Conservation (phyloP, 2,797 vertebrate genomes). For the Todus mexicanus region DNA sequence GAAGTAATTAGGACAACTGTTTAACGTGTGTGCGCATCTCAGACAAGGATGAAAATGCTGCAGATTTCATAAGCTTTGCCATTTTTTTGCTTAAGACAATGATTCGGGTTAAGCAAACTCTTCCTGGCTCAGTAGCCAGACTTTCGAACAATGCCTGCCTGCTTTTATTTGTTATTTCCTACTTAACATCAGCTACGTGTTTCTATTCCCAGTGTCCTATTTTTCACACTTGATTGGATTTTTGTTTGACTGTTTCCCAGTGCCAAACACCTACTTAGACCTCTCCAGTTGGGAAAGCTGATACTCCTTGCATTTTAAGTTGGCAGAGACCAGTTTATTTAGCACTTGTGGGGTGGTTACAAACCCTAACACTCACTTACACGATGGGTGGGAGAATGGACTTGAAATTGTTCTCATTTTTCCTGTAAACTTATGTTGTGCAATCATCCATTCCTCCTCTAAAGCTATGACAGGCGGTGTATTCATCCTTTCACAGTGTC, state of each 20-base stretch:
- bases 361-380: slow-evolving; percentile 16
- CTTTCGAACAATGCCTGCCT: neutral
- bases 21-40: neutral
- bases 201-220: neutral
- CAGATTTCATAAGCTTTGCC: neutral
- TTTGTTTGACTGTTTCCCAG: neutral
- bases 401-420: slow-evolving; percentile 44
- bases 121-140: neutral
- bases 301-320: neutral
- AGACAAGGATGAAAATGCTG: neutral
- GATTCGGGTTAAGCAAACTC: neutral
- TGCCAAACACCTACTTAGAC: neutral
- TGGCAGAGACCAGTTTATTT: slow-evolving; percentile 44
- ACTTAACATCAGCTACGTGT: neutral
- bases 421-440: neutral
- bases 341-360: neutral
- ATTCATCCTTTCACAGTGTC: neutral
- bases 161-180: neutral
- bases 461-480: neutral
- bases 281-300: neutral
- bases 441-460: neutral
- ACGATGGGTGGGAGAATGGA: neutral
- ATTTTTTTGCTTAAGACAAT: neutral
- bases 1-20: neutral
- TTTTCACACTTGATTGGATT: slow-evolving; percentile 11